Evolutionary conservation across 2,797 vertebrate species (phyloP).

Genomic region (Apodemus agrarius): DNA sequence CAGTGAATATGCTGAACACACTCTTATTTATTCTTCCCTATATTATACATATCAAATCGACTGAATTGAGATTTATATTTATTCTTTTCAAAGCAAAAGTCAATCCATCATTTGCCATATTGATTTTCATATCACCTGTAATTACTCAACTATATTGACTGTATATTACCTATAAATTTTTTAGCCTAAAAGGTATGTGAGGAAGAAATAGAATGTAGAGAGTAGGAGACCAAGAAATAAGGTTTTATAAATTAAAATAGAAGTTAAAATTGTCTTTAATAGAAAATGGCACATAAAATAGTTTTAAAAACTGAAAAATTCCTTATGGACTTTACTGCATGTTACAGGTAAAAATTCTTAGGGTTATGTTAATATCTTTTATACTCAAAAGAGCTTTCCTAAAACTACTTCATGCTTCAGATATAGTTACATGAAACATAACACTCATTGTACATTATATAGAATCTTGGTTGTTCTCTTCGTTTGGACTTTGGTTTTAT

Average conservation of each 20-base stretch:
- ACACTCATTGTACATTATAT: neutral
- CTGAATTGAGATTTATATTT: conserved; percentile 41
- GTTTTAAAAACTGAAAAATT: neutral
- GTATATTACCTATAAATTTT: conserved; percentile 1
- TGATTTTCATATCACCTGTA: conserved; percentile 61
- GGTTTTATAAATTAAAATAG: neutral
- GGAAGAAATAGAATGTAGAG: neutral
- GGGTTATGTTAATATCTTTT: neutral
- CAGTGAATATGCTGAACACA: neutral
- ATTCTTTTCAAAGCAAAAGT: conserved; percentile 52
- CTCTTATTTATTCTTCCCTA: neutral
- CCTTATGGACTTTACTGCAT: neutral
- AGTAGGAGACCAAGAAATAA: neutral
- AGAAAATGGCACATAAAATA: neutral
- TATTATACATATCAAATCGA: neutral
- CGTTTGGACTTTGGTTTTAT: neutral
- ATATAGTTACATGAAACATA: neutral
- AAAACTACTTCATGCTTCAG: neutral
- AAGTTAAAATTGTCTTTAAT: neutral
- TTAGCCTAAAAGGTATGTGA: neutral
- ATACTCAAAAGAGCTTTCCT: neutral
- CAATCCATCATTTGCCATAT: conserved; percentile 54
- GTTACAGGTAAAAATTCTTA: neutral
- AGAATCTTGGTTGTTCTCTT: neutral
- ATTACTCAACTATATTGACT: conserved; percentile 56